phyloP scores from a whole-genome alignment of 53 echinoderm and acorn worm species.

The Antedon mediterranea region DNA sequence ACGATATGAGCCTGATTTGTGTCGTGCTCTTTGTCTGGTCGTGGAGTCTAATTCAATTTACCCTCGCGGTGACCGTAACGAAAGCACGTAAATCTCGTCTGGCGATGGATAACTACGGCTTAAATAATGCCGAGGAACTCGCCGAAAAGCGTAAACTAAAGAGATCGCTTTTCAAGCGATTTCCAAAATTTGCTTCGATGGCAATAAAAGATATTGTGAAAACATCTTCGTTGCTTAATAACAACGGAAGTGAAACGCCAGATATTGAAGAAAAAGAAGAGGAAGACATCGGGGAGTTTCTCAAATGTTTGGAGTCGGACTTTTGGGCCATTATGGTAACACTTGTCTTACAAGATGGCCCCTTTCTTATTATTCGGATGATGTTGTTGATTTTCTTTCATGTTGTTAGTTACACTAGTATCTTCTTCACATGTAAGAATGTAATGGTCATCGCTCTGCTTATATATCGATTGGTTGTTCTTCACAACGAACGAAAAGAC shows the following conservation, averaged over 20 bases:
- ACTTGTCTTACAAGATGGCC: constrained; percentile 67
- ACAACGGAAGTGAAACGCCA: constrained; percentile 2
- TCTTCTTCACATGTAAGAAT: constrained; percentile 90
- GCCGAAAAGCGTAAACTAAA: constrained; percentile 6
- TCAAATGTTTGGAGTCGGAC: constrained; percentile 69
- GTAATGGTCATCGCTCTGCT: constrained; percentile 52
- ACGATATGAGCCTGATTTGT: constrained; percentile 39
- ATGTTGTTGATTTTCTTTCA: constrained; percentile 48
- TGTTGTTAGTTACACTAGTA: constrained; percentile 55
- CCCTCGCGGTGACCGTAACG: constrained; percentile 74
- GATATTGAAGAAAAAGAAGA: background rate
- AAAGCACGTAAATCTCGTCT: constrained; percentile 22
- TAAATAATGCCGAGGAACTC: background rate
- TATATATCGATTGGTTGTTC: constrained; percentile 57
- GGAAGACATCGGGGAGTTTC: constrained; percentile 19
- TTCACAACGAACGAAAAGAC: constrained; percentile 30
- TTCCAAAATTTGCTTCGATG: constrained; percentile 25
- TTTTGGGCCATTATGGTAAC: constrained; percentile 69
- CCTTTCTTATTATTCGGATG: constrained; percentile 67
- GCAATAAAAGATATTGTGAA: background rate
- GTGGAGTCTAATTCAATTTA: constrained; percentile 85
- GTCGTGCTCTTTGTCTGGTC: constrained; percentile 69
- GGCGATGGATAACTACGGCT: background rate
- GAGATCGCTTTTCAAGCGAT: constrained; percentile 47
- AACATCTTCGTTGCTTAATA: constrained; percentile 9